A percentile compares a stretch with the other conserved stretches of the same genome.
phyloP scores from a whole-genome alignment of 2,888 invertebrate species.

The Stenotaenia linearis region DNA sequence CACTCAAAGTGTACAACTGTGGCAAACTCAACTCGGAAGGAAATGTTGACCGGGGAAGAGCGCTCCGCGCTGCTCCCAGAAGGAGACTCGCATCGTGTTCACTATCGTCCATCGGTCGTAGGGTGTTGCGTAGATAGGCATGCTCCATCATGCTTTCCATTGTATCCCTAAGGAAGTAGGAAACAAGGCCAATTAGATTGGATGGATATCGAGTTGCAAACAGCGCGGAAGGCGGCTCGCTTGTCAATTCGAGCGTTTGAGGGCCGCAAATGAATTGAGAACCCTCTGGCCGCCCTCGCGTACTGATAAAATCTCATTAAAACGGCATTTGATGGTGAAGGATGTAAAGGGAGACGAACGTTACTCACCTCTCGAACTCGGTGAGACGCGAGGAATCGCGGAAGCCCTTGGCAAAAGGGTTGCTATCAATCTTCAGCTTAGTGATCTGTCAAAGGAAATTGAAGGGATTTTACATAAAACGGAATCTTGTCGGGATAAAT shows the following conservation, averaged over 20 bases:
- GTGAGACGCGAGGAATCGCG: constrained; percentile 91
- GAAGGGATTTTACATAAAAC: constrained; percentile 26
- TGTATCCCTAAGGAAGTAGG: constrained; percentile 60
- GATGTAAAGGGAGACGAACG: constrained; percentile 12
- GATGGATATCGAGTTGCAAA: not conserved
- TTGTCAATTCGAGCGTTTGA: not conserved
- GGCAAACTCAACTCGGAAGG: constrained; percentile 32
- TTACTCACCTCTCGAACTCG: constrained; percentile 74
- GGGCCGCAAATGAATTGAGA: constrained; percentile 32
- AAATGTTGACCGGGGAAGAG: constrained; percentile 27
- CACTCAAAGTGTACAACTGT: constrained; percentile 36
- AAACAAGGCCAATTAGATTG: constrained; percentile 2
- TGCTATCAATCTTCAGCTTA: constrained; percentile 97
- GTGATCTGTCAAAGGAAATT: constrained; percentile 71
- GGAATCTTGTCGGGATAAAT: constrained; percentile 4
- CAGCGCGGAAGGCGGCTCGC: not conserved
- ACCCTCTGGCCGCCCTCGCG: not conserved
- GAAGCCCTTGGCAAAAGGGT: constrained; percentile 98
- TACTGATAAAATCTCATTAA: constrained; percentile 34
- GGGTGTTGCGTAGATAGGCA: constrained; percentile 66
- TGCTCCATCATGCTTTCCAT: constrained; percentile 74
- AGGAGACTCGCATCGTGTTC: constrained; percentile 50
- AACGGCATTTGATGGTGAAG: constrained; percentile 27
- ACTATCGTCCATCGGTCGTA: constrained; percentile 64
- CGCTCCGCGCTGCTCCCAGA: constrained; percentile 16